Conservation (phyloP, 1,140 invertebrate species). For the Cydia amplana region DNA sequence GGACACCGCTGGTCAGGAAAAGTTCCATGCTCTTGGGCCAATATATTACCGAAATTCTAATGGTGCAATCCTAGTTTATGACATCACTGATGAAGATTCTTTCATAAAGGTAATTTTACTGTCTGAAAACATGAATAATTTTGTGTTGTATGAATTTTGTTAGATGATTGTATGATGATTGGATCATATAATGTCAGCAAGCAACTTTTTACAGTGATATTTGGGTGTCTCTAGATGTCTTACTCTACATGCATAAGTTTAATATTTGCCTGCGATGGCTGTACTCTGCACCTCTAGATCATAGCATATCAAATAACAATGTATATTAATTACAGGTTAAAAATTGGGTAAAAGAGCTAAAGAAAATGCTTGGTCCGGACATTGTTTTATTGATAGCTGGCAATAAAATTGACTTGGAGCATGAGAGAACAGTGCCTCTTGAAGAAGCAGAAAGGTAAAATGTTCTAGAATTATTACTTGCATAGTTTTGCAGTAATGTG, state of each 20-base stretch:
- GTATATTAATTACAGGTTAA: slow-evolving; percentile 95
- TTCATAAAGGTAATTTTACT: slow-evolving; percentile 91
- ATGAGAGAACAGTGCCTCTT: slow-evolving; percentile 90
- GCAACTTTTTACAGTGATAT: too few species aligned
- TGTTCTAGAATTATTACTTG: slow-evolving; percentile 12
- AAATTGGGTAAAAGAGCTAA: slow-evolving; percentile 98
- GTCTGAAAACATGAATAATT: neutral
- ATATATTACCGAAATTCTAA: slow-evolving; percentile 99
- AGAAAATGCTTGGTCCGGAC: slow-evolving; percentile 96
- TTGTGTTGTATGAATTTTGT: too few species aligned
- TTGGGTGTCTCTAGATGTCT: too few species aligned
- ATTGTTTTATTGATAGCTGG: slow-evolving; percentile 96
- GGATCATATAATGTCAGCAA: too few species aligned
- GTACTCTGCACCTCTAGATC: too few species aligned
- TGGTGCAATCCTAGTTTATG: slow-evolving; percentile 98
- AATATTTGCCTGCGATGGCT: too few species aligned
- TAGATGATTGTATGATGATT: too few species aligned
- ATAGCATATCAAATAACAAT: slow-evolving; percentile 41
- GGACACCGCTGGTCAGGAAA: slow-evolving; percentile 98
- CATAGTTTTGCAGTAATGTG: slow-evolving; percentile 18
- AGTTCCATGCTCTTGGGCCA: slow-evolving; percentile 97
- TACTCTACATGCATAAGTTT: too few species aligned
- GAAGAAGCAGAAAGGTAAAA: slow-evolving; percentile 91
- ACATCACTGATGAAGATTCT: slow-evolving; percentile 98
- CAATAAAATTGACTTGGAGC: slow-evolving; percentile 98